A percentile compares a stretch with the other conserved stretches of the same genome.
These are phyloP conservation scores for Scaptomyza parva DNA, from an alignment of 2,888 invertebrate genomes.

Conservation along the genomic window DNA sequence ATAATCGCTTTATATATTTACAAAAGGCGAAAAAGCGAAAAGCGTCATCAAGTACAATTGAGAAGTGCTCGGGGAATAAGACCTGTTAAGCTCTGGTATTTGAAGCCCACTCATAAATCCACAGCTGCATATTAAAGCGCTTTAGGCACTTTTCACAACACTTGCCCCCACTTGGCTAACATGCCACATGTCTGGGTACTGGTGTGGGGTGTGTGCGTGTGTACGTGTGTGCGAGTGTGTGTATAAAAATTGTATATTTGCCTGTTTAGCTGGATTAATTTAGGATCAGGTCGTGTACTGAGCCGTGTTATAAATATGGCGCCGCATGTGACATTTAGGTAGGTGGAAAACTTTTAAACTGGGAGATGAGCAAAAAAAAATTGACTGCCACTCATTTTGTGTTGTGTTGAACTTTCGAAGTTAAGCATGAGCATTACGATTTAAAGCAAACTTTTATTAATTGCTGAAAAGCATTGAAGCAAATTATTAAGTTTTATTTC, in stretches of 20 bases:
- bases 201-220: slow-evolving; percentile 4
- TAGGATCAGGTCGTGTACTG: slow-evolving; percentile 35
- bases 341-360: slow-evolving; percentile 41
- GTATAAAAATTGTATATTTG: slow-evolving; percentile 33
- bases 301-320: slow-evolving; percentile 40
- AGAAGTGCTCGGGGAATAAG: slow-evolving; percentile 17
- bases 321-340: slow-evolving; percentile 39
- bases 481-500: not conserved
- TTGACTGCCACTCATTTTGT: slow-evolving; percentile 8
- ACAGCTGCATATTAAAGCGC: slow-evolving; percentile 60
- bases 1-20: not conserved
- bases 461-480: slow-evolving; percentile 10
- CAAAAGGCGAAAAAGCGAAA: not conserved
- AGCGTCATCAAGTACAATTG: not conserved
- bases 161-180: slow-evolving; percentile 47
- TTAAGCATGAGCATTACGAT: slow-evolving; percentile 6
- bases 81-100: slow-evolving; percentile 25
- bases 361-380: slow-evolving; percentile 14
- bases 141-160: slow-evolving; percentile 59
- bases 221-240: too few relatives aligned
- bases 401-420: slow-evolving; percentile 36
- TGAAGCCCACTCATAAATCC: slow-evolving; percentile 54
- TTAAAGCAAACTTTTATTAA: slow-evolving; percentile 41
- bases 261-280: slow-evolving; percentile 46
- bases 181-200: slow-evolving; percentile 40